These are phyloP conservation scores for Ramphastos sulfuratus DNA, from an alignment of 2,113 vertebrate genomes.

Conservation along the genomic window DNA sequence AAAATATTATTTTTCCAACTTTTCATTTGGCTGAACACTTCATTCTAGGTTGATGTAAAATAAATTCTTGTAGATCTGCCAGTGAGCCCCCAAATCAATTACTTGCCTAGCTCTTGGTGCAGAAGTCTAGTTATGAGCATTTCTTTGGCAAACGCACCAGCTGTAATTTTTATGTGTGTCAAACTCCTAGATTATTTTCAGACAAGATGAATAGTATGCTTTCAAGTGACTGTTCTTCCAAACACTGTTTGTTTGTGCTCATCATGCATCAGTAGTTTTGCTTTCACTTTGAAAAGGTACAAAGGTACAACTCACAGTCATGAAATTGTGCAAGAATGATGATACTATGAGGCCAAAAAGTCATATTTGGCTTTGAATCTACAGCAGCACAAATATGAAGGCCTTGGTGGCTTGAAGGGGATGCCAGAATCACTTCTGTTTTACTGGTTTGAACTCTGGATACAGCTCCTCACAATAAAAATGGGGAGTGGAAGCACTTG, in stretches of 20 bases:
- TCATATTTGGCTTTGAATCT: constrained; percentile 1
- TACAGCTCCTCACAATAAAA: not conserved
- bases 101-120: not conserved
- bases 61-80: not conserved
- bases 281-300: constrained; percentile 4
- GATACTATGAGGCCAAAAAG: not conserved
- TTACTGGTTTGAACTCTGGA: not conserved
- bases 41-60: not conserved
- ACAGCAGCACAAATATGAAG: not conserved
- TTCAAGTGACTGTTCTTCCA: constrained; percentile 28
- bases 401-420: not conserved
- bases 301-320: not conserved
- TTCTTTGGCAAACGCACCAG: not conserved
- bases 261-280: not conserved
- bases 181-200: constrained; percentile 39
- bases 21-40: not conserved
- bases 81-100: not conserved
- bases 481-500: not conserved
- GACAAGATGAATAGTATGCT: not conserved
- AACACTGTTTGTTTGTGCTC: constrained; percentile 10
- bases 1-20: not conserved
- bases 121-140: not conserved
- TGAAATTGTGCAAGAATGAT: not conserved
- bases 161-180: not conserved
- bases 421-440: not conserved